phyloP scores from a whole-genome alignment of 2,113 vertebrate genomes.

The Neomonachus schauinslandi region DNA sequence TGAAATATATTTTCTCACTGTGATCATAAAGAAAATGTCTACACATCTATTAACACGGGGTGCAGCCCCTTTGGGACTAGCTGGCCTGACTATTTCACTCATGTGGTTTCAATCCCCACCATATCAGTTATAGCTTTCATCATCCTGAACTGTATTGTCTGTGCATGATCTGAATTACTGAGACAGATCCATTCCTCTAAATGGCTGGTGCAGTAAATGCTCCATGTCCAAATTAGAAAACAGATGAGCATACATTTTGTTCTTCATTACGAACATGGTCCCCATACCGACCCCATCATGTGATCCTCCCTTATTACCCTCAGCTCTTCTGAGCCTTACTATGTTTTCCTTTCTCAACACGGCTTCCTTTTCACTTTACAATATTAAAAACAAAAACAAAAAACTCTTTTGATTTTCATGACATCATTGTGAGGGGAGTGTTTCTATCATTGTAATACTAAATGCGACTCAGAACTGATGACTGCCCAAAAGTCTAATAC shows the following conservation, averaged over 20 bases:
- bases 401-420: not conserved
- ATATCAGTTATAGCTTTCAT: not conserved
- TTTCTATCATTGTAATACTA: not conserved
- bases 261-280: not conserved
- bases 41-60: not conserved
- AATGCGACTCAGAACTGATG: not conserved
- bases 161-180: not conserved
- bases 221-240: not conserved
- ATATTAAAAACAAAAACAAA: not conserved
- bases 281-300: not conserved
- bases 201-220: not conserved
- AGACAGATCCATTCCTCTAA: not conserved
- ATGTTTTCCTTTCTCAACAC: not conserved
- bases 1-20: not conserved
- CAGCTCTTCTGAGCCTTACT: not conserved
- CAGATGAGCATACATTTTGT: not conserved
- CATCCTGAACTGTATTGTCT: not conserved
- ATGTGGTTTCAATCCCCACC: not conserved
- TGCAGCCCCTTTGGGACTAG: not conserved
- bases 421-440: not conserved
- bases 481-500: not conserved
- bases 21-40: not conserved
- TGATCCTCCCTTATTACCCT: not conserved
- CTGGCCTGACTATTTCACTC: not conserved
- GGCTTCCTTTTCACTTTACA: not conserved